Evolutionary conservation across 2,797 vertebrate species (phyloP).

Genomic region (Sebastes hopkinsi): DNA sequence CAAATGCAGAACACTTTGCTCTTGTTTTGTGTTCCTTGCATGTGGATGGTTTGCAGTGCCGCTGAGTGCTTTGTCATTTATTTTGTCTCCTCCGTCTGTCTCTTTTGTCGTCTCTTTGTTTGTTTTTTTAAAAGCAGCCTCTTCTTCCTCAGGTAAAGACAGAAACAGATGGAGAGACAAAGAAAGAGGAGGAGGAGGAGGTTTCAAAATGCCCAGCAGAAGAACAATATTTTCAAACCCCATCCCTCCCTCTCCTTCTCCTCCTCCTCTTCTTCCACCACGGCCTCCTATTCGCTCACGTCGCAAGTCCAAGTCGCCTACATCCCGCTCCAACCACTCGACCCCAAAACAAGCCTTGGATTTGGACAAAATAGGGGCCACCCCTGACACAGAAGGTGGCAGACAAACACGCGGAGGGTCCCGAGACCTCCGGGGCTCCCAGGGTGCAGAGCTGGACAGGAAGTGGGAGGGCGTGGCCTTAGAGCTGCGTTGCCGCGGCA

Average conservation of each 20-base stretch:
- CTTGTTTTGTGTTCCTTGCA: slow-evolving; percentile 7
- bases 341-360: slow-evolving; percentile 83
- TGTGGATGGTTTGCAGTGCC: slow-evolving; percentile 53
- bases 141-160: slow-evolving; percentile 73
- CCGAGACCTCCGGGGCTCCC: slow-evolving; percentile 34
- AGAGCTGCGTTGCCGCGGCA: slow-evolving; percentile 81
- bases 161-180: slow-evolving; percentile 68
- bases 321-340: slow-evolving; percentile 59
- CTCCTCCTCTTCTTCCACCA: slow-evolving; percentile 56
- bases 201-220: slow-evolving; percentile 66
- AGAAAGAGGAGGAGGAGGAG: slow-evolving; percentile 52
- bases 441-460: slow-evolving; percentile 75
- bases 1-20: background rate
- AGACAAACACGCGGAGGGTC: slow-evolving; percentile 14
- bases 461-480: slow-evolving; percentile 82
- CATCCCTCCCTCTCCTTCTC: slow-evolving; percentile 31
- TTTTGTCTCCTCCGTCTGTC: background rate
- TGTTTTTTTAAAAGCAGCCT: slow-evolving; percentile 48
- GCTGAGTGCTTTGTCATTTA: background rate
- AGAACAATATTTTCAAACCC: slow-evolving; percentile 64
- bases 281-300: slow-evolving; percentile 65
- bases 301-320: slow-evolving; percentile 71
- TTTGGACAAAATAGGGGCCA: slow-evolving; percentile 80
- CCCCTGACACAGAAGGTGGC: slow-evolving; percentile 23
- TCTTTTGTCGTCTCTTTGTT: background rate